Percentiles rank a stretch among this genome's conserved stretches.
phyloP scores from a whole-genome alignment of 1,140 invertebrate genomes.

The Nasonia longicornis region DNA sequence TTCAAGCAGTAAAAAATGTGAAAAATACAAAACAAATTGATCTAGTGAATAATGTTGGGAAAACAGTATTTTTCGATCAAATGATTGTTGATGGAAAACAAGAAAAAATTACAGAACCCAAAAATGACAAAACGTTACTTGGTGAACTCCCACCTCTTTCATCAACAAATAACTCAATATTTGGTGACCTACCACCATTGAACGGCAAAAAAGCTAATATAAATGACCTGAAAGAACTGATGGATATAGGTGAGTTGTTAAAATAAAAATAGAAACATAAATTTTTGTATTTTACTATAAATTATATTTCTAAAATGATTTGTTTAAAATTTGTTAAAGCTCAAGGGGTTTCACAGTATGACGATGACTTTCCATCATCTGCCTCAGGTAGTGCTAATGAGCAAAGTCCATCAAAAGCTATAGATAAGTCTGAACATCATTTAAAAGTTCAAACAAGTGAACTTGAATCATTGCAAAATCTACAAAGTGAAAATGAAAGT shows the following conservation, averaged over 20 bases:
- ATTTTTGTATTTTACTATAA: not conserved
- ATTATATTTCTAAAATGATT: conserved; percentile 34
- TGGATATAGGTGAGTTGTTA: conserved; percentile 63
- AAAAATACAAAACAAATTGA: conserved; percentile 59
- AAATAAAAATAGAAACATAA: not conserved
- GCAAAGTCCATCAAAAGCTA: conserved; percentile 62
- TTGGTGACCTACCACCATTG: conserved; percentile 62
- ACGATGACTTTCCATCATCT: conserved; percentile 67
- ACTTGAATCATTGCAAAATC: conserved; percentile 57
- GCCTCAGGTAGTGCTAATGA: conserved; percentile 65
- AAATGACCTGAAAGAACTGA: conserved; percentile 67
- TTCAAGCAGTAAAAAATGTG: conserved; percentile 62
- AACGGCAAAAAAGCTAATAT: conserved; percentile 67
- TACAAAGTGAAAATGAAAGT: conserved; percentile 62
- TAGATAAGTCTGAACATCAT: conserved; percentile 54
- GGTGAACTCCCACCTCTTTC: conserved; percentile 62
- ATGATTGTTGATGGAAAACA: conserved; percentile 64
- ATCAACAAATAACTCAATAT: conserved; percentile 63
- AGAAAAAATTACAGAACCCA: conserved; percentile 52
- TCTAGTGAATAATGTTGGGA: conserved; percentile 58
- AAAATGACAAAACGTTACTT: conserved; percentile 60
- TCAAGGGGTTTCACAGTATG: conserved; percentile 63
- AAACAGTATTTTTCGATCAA: conserved; percentile 65
- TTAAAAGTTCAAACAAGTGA: conserved; percentile 52
- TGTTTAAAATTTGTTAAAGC: conserved; percentile 52